Evolutionary conservation across 1,140 invertebrate species (phyloP).

Genomic region (Trachelipus rathkii): DNA sequence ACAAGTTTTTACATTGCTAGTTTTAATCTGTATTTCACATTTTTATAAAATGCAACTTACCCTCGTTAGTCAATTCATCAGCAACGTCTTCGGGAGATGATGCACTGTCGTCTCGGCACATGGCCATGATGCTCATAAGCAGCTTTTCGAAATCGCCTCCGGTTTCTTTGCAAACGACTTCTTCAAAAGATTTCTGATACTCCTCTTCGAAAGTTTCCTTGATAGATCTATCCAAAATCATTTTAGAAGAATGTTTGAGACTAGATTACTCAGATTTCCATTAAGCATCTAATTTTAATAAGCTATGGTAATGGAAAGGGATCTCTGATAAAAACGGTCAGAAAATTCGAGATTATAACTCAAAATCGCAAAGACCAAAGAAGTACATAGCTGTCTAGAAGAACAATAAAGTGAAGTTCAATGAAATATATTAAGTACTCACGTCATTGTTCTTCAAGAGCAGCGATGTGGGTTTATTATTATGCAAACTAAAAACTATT

Average conservation of each 20-base stretch:
- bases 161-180: conserved; percentile 6
- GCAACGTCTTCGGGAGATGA: neutral
- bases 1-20: too few species aligned
- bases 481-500: too few species aligned
- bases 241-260: too few species aligned
- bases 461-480: too few species aligned
- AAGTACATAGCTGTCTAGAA: too few species aligned
- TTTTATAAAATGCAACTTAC: neutral
- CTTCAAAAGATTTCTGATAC: conserved; percentile 5
- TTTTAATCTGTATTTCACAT: too few species aligned
- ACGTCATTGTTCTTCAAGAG: too few species aligned
- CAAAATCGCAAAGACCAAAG: too few species aligned
- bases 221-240: neutral
- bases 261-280: conserved; percentile 50
- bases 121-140: conserved; percentile 1
- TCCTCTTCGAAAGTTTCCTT: neutral
- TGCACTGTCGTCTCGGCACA: neutral
- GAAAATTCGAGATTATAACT: too few species aligned
- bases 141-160: conserved; percentile 2
- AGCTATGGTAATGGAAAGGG: neutral
- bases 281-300: neutral
- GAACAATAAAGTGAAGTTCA: too few species aligned
- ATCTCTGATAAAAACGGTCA: neutral
- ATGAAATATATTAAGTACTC: too few species aligned
- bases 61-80: neutral